Base-by-base conservation (phyloP, 2,113 vertebrate genomes). In the Scomber japonicus region DNA sequence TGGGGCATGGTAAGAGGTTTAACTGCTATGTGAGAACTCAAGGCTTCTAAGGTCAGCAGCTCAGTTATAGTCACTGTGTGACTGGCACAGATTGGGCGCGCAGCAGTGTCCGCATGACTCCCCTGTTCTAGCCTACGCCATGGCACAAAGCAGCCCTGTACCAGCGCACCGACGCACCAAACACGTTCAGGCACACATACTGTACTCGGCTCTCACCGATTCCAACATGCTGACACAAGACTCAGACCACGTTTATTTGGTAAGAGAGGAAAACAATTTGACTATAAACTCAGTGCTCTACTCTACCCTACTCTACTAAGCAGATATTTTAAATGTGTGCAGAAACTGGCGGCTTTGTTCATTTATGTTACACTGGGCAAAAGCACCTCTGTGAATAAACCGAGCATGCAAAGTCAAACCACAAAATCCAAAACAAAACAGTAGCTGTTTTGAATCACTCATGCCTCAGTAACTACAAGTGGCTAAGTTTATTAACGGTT, bases 1-100 rank as follows among this genome's bases (percentile, higher is more conserved):
- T 80, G 82, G 82, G 65, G 83, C 83, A 90, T 83, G 91, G 86
- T 95, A 94, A 95, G 94, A 95, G 94, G 94, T 94, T 95, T 94
- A 94, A 94, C 86, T 91, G 82, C 91, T 85, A 89, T 91, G 93
- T 89, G 84, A 89, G 91, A 92, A 92, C 86, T 88, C 84, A 64
- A 83, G 84, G 73, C 88, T 90, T 88, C 85, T 81, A 84, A 84
- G 92, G 92, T 94, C 93, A 94, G 94, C 92, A 82, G 94, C 93
- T 94, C 91, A 89, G 91, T 89, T 84, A 81, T 90, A 92, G 92
- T 92, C 93, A 94, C 87, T 91, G 93, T 94, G 94, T 94, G 92
- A 95, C 94, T 94, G 93, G 94, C 94, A 94, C 94, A 92, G 94
- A 91, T 89, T 91, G 89, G 93, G 91, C 75, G 89, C 67, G 74